Evolutionary conservation across 2,888 invertebrate species (phyloP), one percentile per base, ranked within the genome.

Genomic region (Mythimna impura): DNA sequence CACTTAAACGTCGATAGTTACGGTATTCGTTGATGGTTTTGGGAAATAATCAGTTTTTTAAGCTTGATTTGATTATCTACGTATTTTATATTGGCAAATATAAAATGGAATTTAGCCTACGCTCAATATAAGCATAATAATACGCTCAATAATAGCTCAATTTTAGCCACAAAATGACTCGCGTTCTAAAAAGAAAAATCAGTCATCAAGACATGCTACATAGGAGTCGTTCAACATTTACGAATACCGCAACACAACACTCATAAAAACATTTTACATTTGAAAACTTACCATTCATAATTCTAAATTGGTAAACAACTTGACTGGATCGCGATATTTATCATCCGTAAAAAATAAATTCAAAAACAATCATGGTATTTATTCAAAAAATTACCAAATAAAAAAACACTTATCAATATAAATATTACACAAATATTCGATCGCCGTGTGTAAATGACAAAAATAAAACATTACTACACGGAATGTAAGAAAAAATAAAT

Each of bases 271-370:
- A 83, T 81, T 80, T 81, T 81, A 85, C 81, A 80, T 73, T 81
- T 80, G 77, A 86, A 85, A 82, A 83, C 86, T 82, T 86, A 87
- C 78, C 84, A 86, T 85, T 88, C 86, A 88, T 91, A 90, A 90
- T 87, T 89, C 76, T 81, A 92, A 88, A 90, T 83, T 93, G 93
- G 93, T 93, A 93, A 93, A 93, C 91, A 92, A 90, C 83, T 74
- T 88, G 88, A 88, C 88, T 89, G 81, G 78, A 71, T 78, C 87
- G 89, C 89, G 89, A 89, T 78, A 89, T 76, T 83, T 89, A 89
- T 89, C 88, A 90, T 89, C 86, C 84, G 76, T 75, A 71, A 43
- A 78, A 70, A 77, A 76, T 66, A 63, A 72, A 72, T 70, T 76
- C 25, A 68, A 75, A 69, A 74, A 65, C 68, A 76, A 69, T 73